These are phyloP conservation scores for Dysmachus trigonus DNA, from an alignment of 2,888 invertebrate genomes.

Conservation along the genomic window DNA sequence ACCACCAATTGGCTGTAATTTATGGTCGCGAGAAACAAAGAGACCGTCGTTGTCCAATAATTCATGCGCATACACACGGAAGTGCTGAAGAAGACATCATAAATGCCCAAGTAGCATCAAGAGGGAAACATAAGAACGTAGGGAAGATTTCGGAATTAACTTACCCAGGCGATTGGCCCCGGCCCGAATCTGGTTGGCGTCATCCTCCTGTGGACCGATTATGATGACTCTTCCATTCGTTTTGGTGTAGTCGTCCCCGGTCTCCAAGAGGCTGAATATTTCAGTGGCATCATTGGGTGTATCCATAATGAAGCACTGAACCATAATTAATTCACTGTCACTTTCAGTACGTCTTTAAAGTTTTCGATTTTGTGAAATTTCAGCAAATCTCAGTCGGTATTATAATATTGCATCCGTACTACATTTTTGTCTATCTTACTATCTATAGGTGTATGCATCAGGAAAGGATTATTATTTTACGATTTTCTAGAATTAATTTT, in stretches of 20 bases:
- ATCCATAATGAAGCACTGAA: constrained; percentile 24
- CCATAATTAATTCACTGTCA: constrained; percentile 8
- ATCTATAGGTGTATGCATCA: not conserved
- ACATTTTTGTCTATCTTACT: not conserved
- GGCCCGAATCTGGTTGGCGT: not conserved
- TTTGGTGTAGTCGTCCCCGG: not conserved
- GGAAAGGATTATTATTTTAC: not conserved
- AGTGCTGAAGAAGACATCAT: not conserved
- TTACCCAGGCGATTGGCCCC: not conserved
- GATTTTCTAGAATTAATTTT: not conserved
- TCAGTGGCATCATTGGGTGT: not conserved
- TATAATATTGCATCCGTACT: not conserved
- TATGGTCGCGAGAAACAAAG: constrained; percentile 4
- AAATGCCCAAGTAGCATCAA: not conserved
- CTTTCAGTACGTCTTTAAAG: not conserved
- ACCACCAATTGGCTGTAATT: constrained; percentile 4
- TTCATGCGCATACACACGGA: not conserved
- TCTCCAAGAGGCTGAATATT: not conserved
- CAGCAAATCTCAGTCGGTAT: not conserved
- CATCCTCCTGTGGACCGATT: not conserved
- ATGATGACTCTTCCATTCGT: not conserved
- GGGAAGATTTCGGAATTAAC: not conserved
- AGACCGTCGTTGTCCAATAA: not conserved
- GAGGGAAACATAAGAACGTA: not conserved
- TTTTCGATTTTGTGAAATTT: not conserved